Evolutionary conservation across 2,888 invertebrate genomes (phyloP).

Genomic region (Troides helena): DNA sequence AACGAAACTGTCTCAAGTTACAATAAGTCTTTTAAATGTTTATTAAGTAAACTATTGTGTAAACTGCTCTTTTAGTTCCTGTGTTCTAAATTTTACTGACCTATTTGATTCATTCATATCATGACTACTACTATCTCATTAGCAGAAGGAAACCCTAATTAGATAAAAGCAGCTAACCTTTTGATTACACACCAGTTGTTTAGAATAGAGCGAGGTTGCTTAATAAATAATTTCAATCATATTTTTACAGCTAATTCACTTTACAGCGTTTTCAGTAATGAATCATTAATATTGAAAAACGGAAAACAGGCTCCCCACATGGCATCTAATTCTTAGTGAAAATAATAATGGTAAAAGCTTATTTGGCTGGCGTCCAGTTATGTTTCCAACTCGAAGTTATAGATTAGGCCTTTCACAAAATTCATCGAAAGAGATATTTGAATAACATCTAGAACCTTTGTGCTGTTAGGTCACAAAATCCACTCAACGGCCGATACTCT

Average conservation of each 20-base stretch:
- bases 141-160: not conserved
- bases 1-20: not conserved
- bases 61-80: no score
- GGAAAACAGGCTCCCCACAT: constrained; percentile 6
- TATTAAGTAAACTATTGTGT: not conserved
- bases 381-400: not conserved
- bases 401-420: not conserved
- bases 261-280: not conserved
- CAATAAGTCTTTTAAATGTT: not conserved
- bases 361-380: constrained; percentile 17
- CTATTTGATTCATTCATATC: not conserved
- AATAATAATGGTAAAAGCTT: constrained; percentile 24
- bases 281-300: not conserved
- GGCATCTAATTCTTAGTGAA: constrained; percentile 9
- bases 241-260: not conserved
- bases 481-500: not conserved
- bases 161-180: not conserved
- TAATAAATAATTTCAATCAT: not conserved
- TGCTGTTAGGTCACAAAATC: not conserved
- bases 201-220: not conserved
- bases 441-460: not conserved
- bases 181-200: not conserved
- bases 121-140: no score
- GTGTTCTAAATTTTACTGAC: not conserved
- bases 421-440: constrained; percentile 1